Evolutionary conservation across 1,140 invertebrate species (phyloP).

Genomic region (Diorhabda sublineata): DNA sequence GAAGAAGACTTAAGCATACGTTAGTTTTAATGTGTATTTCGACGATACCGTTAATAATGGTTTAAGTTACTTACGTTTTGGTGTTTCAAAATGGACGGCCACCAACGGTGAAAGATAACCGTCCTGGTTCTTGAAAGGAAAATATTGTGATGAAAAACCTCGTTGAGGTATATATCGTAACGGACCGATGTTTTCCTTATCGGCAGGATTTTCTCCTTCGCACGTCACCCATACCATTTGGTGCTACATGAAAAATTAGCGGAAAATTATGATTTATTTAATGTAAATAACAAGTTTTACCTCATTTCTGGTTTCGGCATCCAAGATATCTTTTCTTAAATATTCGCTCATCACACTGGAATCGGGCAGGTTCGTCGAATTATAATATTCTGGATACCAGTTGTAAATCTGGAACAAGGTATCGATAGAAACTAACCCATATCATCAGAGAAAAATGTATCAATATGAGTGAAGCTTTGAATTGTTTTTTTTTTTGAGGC

Average conservation of each 20-base stretch:
- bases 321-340: slow-evolving; percentile 66
- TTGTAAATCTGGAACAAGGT: slow-evolving; percentile 65
- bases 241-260: slow-evolving; percentile 46
- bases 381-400: slow-evolving; percentile 73
- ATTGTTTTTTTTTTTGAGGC: too few relatives aligned
- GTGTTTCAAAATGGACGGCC: slow-evolving; percentile 79
- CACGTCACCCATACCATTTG: slow-evolving; percentile 83
- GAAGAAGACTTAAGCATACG: too few relatives aligned
- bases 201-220: slow-evolving; percentile 85
- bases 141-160: slow-evolving; percentile 73
- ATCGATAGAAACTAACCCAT: slow-evolving; percentile 15
- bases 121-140: slow-evolving; percentile 74
- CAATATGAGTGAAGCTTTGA: neutral
- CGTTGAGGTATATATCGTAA: slow-evolving; percentile 75
- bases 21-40: too few relatives aligned
- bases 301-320: slow-evolving; percentile 42
- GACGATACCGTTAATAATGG: too few relatives aligned
- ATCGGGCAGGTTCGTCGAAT: slow-evolving; percentile 64
- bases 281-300: slow-evolving; percentile 20
- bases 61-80: slow-evolving; percentile 63
- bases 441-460: neutral
- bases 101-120: slow-evolving; percentile 86
- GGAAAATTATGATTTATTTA: neutral
- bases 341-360: slow-evolving; percentile 67
- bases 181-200: slow-evolving; percentile 83